Percentiles rank a stretch among this genome's conserved stretches.
Evolutionary conservation across 2,888 invertebrate genomes (phyloP).

Genomic region (Ceratothoa steindachneri): DNA sequence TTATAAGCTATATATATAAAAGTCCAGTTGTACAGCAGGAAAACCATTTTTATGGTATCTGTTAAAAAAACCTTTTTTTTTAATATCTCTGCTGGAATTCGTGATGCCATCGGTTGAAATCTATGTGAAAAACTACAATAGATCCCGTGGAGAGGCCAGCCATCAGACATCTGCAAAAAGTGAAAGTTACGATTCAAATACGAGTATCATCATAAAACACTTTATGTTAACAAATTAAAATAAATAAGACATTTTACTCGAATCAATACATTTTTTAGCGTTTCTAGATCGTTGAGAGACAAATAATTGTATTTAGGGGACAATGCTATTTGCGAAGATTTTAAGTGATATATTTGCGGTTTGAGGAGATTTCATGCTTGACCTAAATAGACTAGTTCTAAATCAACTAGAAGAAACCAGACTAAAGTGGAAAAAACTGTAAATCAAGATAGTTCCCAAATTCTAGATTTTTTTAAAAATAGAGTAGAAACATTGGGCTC

Average conservation of each 20-base stretch:
- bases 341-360: no score
- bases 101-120: slow-evolving; percentile 98
- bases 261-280: neutral
- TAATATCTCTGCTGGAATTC: slow-evolving; percentile 90
- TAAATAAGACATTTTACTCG: neutral
- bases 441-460: no score
- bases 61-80: slow-evolving; percentile 2
- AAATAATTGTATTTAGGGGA: no score
- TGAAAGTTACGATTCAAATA: no score
- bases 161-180: slow-evolving; percentile 77
- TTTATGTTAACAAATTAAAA: neutral
- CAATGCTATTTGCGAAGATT: no score
- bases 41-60: neutral
- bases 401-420: no score
- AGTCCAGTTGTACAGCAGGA: neutral
- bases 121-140: slow-evolving; percentile 97
- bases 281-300: neutral
- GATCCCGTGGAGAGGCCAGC: slow-evolving; percentile 96
- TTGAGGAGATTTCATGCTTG: no score
- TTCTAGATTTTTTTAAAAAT: no score
- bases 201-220: neutral
- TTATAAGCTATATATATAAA: neutral
- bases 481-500: no score
- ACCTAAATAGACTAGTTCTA: no score
- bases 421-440: no score